Percentiles rank a stretch among this genome's conserved stretches.
Conservation (phyloP, 1,140 invertebrate genomes). For the Drosophila littoralis region DNA sequence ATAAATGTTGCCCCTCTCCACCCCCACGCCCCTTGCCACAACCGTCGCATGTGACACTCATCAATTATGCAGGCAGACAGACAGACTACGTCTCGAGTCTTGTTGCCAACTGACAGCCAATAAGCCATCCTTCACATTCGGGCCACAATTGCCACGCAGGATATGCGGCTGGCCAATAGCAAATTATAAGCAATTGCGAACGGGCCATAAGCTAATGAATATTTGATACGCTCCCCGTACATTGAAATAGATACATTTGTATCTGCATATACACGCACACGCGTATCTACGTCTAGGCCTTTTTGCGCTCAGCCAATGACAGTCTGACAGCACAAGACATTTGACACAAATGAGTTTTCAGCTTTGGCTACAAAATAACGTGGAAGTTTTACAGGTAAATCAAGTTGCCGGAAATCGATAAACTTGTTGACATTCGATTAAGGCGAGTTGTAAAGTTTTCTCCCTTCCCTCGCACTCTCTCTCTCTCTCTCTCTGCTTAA, state of each 20-base stretch:
- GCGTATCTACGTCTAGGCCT: background rate
- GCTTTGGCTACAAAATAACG: background rate
- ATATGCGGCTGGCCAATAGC: slow-evolving; percentile 11
- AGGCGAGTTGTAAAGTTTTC: background rate
- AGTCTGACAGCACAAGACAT: slow-evolving; percentile 40
- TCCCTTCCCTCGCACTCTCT: background rate
- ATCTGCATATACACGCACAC: background rate
- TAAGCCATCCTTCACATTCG: slow-evolving; percentile 42
- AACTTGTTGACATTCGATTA: slow-evolving; percentile 6
- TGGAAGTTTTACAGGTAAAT: slow-evolving; percentile 15
- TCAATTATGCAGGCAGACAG: slow-evolving; percentile 38
- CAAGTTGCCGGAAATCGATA: slow-evolving; percentile 30
- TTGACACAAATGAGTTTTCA: slow-evolving; percentile 48
- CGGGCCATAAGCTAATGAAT: slow-evolving; percentile 30
- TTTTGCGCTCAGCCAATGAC: slow-evolving; percentile 27
- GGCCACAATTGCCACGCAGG: slow-evolving; percentile 28
- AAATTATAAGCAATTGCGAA: slow-evolving; percentile 17
- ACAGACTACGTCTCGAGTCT: background rate
- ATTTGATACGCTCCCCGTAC: slow-evolving; percentile 30
- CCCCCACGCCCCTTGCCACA: background rate
- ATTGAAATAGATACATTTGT: slow-evolving; percentile 14
- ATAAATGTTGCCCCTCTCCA: background rate
- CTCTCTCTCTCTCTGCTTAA: background rate
- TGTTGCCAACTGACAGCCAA: slow-evolving; percentile 17
- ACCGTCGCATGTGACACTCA: slow-evolving; percentile 17